These are phyloP conservation scores for Peromyscus californicus DNA, from an alignment of 2,113 vertebrate genomes.

Conservation along the genomic window DNA sequence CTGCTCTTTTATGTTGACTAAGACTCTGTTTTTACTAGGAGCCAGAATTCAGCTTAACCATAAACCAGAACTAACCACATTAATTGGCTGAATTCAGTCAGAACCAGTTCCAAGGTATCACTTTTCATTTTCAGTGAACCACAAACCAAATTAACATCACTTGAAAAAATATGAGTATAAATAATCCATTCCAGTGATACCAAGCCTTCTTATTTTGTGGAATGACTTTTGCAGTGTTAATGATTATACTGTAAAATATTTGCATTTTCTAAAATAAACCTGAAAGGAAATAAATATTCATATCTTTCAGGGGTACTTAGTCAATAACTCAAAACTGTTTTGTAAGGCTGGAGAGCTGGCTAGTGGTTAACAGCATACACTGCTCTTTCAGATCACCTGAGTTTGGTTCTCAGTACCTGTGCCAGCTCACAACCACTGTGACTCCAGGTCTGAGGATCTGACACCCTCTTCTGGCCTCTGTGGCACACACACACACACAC, in stretches of 20 bases:
- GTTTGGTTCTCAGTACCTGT: rapidly evolving
- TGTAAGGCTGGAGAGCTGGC: not conserved
- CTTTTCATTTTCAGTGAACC: slow-evolving; percentile 68
- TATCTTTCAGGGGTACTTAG: not conserved
- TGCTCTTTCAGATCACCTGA: not conserved
- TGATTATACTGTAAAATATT: slow-evolving; percentile 8
- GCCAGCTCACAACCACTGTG: not conserved
- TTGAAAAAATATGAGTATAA: slow-evolving; percentile 51
- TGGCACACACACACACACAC: no score
- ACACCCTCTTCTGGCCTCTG: not conserved
- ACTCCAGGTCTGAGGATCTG: not conserved
- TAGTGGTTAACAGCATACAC: not conserved
- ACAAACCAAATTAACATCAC: slow-evolving; percentile 45
- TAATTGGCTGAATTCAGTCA: slow-evolving; percentile 55
- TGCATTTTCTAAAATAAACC: slow-evolving; percentile 55
- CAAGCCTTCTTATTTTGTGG: slow-evolving; percentile 12
- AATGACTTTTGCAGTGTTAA: slow-evolving; percentile 38
- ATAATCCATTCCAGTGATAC: slow-evolving; percentile 20
- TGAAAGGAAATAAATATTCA: slow-evolving; percentile 54
- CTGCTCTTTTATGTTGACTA: not conserved
- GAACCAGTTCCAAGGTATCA: slow-evolving; percentile 23
- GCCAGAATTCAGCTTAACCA: slow-evolving; percentile 49
- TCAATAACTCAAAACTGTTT: slow-evolving; percentile 45
- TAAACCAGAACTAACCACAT: slow-evolving; percentile 65
- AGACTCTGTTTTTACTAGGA: slow-evolving; percentile 41